These are phyloP conservation scores for Bugulina stolonifera DNA, from an alignment of 2,888 invertebrate genomes.

Conservation along the genomic window DNA sequence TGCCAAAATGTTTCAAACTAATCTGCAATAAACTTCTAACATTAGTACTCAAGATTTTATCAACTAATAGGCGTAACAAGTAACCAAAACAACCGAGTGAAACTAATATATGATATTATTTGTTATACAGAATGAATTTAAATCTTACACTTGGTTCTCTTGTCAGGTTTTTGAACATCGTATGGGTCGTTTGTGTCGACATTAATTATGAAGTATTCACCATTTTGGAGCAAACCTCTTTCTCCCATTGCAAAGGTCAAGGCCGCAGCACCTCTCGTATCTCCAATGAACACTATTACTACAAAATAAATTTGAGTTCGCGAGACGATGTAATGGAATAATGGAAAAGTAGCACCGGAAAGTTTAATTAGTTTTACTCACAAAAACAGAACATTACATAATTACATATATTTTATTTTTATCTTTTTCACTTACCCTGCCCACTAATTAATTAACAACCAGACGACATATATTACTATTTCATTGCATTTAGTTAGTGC, in stretches of 20 bases:
- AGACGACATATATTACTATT: background rate
- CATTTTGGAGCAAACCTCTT: conserved; percentile 72
- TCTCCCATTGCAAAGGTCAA: conserved; percentile 48
- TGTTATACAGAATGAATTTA: too few relatives aligned
- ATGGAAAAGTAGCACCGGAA: background rate
- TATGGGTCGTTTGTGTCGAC: conserved; percentile 58
- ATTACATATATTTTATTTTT: background rate
- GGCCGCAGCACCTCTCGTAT: conserved; percentile 1
- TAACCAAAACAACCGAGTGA: too few relatives aligned
- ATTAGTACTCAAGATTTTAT: too few relatives aligned
- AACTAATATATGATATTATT: too few relatives aligned
- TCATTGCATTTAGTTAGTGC: background rate
- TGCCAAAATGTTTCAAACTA: too few relatives aligned
- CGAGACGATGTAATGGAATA: too few relatives aligned
- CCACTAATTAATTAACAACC: background rate
- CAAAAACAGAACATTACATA: background rate
- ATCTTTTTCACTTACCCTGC: background rate
- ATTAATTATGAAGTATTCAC: conserved; percentile 90
- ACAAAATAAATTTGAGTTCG: too few relatives aligned
- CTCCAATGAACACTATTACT: conserved; percentile 16
- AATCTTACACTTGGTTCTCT: conserved; percentile 20
- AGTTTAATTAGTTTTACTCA: background rate
- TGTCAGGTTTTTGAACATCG: conserved; percentile 15
- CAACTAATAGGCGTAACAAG: too few relatives aligned
- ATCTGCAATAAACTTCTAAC: too few relatives aligned